Evolutionary conservation across 2,113 vertebrate species (phyloP).

Genomic region (Tragelaphus buxtoni): DNA sequence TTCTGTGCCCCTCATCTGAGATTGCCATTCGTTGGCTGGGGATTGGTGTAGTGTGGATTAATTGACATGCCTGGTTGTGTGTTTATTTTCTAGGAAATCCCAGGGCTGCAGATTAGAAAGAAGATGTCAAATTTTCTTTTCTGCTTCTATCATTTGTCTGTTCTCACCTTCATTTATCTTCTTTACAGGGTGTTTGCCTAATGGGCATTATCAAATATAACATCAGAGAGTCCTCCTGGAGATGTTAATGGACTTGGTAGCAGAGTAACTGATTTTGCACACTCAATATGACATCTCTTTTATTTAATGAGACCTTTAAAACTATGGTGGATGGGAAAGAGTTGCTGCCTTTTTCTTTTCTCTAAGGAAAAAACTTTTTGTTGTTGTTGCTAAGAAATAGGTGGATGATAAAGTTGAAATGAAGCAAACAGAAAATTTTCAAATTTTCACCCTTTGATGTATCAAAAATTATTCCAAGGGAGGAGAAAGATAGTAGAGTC

Average conservation of each 20-base stretch:
- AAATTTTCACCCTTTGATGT: background rate
- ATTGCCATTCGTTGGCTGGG: background rate
- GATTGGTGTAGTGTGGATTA: background rate
- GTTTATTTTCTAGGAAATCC: background rate
- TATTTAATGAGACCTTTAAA: conserved; percentile 3
- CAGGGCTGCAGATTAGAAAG: background rate
- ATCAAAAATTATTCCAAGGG: background rate
- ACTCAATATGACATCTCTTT: background rate
- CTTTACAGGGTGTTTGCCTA: background rate
- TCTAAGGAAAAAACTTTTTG: background rate
- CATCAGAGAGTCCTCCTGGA: background rate
- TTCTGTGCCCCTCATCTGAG: background rate
- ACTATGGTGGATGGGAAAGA: background rate
- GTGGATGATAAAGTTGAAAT: background rate
- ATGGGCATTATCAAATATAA: background rate
- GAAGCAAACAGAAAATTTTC: background rate
- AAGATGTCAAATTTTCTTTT: background rate
- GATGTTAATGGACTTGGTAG: background rate
- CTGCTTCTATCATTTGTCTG: background rate
- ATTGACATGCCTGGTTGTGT: background rate
- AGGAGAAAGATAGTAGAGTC: background rate
- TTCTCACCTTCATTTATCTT: background rate
- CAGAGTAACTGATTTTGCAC: background rate
- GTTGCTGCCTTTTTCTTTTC: background rate
- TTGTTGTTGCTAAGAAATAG: background rate